A percentile compares a stretch with the other conserved stretches of the same genome.
Conservation (phyloP, 2,888 invertebrate species). For the Ephialtes manifestator region DNA sequence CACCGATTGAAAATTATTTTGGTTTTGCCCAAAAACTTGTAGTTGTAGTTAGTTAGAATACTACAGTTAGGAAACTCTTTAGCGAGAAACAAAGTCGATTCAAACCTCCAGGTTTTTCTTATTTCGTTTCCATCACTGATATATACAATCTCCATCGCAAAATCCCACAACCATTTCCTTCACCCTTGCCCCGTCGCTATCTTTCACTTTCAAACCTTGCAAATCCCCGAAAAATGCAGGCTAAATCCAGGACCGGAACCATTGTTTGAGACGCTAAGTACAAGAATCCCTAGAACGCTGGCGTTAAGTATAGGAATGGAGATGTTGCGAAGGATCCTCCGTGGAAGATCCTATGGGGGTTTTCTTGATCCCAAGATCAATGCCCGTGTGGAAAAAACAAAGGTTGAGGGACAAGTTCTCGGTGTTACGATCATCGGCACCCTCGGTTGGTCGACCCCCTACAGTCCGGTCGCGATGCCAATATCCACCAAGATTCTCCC, state of each 20-base stretch:
- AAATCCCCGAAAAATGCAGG: constrained; percentile 56
- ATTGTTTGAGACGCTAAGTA: constrained; percentile 2
- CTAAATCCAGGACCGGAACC: not conserved
- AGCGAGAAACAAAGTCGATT: not conserved
- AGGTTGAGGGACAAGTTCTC: constrained; percentile 49
- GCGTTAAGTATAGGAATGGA: constrained; percentile 7
- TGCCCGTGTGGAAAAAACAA: constrained; percentile 44
- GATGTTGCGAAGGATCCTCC: constrained; percentile 34
- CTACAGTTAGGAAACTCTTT: no score
- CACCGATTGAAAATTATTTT: not conserved
- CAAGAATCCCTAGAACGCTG: constrained; percentile 5
- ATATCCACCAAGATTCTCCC: constrained; percentile 44
- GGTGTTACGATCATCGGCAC: constrained; percentile 57
- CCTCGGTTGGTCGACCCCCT: constrained; percentile 42
- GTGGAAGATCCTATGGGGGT: constrained; percentile 40
- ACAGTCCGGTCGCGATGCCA: constrained; percentile 31
- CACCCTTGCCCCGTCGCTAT: constrained; percentile 38
- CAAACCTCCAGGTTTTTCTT: not conserved
- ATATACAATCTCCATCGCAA: not conserved
- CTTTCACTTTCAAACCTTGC: constrained; percentile 67
- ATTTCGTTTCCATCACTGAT: not conserved
- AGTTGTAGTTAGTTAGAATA: no score
- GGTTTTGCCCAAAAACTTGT: not conserved
- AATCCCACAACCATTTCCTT: constrained; percentile 15
- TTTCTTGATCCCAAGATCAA: constrained; percentile 66